These are phyloP conservation scores for Zonitis immaculata DNA, from an alignment of 2,888 invertebrate species.

Conservation along the genomic window DNA sequence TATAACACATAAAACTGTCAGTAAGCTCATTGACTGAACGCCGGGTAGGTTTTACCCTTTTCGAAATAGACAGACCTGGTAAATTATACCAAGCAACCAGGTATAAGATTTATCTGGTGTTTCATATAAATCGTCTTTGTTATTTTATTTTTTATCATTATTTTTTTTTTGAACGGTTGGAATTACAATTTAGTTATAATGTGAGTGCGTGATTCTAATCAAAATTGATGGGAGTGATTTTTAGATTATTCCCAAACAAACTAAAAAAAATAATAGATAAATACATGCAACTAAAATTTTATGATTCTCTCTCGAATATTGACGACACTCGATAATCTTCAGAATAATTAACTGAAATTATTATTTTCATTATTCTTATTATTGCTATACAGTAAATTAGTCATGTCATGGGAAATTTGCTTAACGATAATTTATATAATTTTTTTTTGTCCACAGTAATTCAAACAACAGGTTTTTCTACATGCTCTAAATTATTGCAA, in stretches of 20 bases:
- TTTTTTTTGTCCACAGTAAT: not conserved
- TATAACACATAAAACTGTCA: conserved; percentile 21
- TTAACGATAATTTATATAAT: not conserved
- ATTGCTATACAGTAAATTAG: too few species aligned
- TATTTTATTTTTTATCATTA: too few species aligned
- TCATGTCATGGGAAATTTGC: not conserved
- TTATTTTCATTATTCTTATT: too few species aligned
- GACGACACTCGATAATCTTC: too few species aligned
- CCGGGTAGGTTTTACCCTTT: conserved; percentile 8
- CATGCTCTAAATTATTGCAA: not conserved
- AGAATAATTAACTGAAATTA: too few species aligned
- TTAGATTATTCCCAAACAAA: not conserved
- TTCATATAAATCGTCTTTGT: not conserved
- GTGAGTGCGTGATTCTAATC: not conserved
- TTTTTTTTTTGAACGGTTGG: not conserved
- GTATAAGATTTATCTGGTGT: not conserved
- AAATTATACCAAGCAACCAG: not conserved
- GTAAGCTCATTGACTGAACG: conserved; percentile 8
- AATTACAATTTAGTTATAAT: not conserved
- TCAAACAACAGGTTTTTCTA: not conserved
- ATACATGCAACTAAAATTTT: too few species aligned
- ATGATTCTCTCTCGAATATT: too few species aligned
- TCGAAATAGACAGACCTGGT: not conserved
- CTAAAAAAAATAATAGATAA: too few species aligned
- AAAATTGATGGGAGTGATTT: not conserved